Evolutionary conservation across 2,797 vertebrate genomes (phyloP).

Genomic region (Macroramphosus scolopax): DNA sequence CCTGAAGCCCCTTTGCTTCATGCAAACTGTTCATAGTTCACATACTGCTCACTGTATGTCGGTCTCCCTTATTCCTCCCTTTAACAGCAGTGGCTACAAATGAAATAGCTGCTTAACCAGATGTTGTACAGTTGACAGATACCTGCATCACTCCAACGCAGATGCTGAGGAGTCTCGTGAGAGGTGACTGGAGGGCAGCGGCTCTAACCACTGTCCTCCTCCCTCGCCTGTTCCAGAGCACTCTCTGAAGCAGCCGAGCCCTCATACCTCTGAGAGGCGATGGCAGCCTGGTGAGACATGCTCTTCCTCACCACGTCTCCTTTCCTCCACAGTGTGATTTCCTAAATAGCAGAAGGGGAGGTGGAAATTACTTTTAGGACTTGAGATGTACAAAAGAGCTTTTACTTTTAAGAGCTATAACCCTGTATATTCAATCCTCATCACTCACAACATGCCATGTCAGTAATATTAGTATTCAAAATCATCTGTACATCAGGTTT

Average conservation of each 20-base stretch:
- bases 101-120: slow-evolving; percentile 58
- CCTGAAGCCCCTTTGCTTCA: slow-evolving; percentile 57
- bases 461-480: too few species aligned
- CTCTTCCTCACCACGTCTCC: slow-evolving; percentile 95
- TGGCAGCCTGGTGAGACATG: slow-evolving; percentile 94
- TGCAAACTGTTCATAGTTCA: slow-evolving; percentile 53
- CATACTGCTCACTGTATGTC: slow-evolving; percentile 42
- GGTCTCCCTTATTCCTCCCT: slow-evolving; percentile 59
- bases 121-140: slow-evolving; percentile 42
- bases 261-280: slow-evolving; percentile 91
- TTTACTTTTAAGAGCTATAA: too few species aligned
- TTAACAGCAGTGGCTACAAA: slow-evolving; percentile 51
- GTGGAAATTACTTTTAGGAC: too few species aligned
- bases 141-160: slow-evolving; percentile 26
- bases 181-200: slow-evolving; percentile 44
- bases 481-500: too few species aligned
- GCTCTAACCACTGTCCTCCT: slow-evolving; percentile 76
- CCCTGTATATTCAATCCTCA: too few species aligned
- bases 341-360: too few species aligned
- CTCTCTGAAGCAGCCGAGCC: slow-evolving; percentile 67
- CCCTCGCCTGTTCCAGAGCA: slow-evolving; percentile 72
- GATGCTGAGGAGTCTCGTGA: neutral
- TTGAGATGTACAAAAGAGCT: too few species aligned
- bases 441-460: too few species aligned
- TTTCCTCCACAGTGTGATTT: slow-evolving; percentile 97